Evolutionary conservation across 2,113 vertebrate species (phyloP).

Genomic region (Ammodytes marinus): DNA sequence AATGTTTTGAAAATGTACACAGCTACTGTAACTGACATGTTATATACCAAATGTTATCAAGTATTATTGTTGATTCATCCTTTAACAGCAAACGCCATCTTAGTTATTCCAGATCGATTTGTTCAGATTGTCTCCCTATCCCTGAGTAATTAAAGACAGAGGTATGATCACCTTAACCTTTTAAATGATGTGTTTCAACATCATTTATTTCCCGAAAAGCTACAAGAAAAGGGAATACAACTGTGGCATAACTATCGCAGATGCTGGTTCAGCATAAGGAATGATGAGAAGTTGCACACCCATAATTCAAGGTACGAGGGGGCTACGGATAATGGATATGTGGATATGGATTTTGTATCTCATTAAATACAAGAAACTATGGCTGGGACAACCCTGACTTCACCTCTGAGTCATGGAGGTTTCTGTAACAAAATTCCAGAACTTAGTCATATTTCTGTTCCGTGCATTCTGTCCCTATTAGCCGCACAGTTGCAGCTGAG

Average conservation of each 20-base stretch:
- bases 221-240: not conserved
- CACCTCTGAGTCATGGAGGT: not conserved
- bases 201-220: not conserved
- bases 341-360: not conserved
- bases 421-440: conserved; percentile 9
- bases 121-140: not conserved
- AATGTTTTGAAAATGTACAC: too few species aligned
- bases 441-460: not conserved
- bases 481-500: conserved; percentile 25
- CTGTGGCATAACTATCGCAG: not conserved
- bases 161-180: not conserved
- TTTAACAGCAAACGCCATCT: not conserved
- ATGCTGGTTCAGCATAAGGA: not conserved
- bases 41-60: not conserved
- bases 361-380: not conserved
- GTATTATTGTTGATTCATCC: not conserved
- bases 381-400: conserved; percentile 1
- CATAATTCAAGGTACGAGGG: not conserved
- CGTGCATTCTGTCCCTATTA: conserved; percentile 18
- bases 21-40: not conserved
- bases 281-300: not conserved
- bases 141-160: not conserved
- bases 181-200: not conserved
- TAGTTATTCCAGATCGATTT: not conserved
- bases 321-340: not conserved